These are phyloP conservation scores for Myotis vivesi DNA, from an alignment of 2,797 vertebrate genomes.

Conservation along the genomic window DNA sequence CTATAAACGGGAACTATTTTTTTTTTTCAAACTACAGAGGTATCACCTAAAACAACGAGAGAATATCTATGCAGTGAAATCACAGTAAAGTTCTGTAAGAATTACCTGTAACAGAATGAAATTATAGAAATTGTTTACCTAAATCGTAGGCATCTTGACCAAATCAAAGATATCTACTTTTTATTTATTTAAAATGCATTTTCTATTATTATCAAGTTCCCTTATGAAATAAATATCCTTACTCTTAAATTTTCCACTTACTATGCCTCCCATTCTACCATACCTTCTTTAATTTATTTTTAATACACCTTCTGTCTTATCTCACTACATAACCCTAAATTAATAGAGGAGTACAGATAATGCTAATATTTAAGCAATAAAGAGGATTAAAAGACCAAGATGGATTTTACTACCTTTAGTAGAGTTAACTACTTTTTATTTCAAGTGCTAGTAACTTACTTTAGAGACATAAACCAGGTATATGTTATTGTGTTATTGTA, in stretches of 20 bases:
- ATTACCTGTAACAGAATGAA: background rate
- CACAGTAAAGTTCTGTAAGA: background rate
- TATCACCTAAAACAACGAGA: background rate
- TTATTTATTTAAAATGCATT: background rate
- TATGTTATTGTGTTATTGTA: background rate
- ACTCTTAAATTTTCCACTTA: background rate
- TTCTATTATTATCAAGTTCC: background rate
- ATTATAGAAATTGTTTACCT: background rate
- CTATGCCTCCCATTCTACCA: background rate
- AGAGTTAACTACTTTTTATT: background rate
- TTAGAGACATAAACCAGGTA: conserved; percentile 15
- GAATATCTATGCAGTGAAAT: background rate
- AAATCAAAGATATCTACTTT: background rate
- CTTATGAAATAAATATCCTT: background rate
- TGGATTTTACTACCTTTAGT: background rate
- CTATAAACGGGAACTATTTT: background rate
- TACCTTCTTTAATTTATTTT: background rate
- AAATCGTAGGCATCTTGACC: background rate
- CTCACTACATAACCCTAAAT: background rate
- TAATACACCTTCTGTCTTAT: background rate
- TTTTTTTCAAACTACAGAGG: background rate
- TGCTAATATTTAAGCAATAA: background rate
- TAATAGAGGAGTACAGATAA: background rate
- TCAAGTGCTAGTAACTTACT: conserved; percentile 36
- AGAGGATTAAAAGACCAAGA: background rate